Percentiles rank a stretch among this genome's conserved stretches.
phyloP scores from a whole-genome alignment of 2,888 invertebrate genomes.

The Amphipoea lucens region DNA sequence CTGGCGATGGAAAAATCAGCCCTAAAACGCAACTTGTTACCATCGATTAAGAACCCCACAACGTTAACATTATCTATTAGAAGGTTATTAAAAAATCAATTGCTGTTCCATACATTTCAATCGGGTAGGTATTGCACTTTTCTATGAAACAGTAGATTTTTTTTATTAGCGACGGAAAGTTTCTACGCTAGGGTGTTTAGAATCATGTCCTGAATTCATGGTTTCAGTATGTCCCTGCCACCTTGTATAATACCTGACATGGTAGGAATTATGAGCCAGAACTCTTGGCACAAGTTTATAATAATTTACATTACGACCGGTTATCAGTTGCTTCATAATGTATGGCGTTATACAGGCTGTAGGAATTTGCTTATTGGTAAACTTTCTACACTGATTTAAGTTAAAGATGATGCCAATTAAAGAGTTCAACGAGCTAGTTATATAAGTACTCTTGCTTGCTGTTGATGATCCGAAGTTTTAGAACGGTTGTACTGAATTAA shows the following conservation, averaged over 20 bases:
- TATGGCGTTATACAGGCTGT: slow-evolving; percentile 36
- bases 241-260: background rate
- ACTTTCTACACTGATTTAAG: background rate
- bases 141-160: background rate
- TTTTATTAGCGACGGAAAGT: background rate
- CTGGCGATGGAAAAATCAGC: too few relatives aligned
- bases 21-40: too few relatives aligned
- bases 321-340: slow-evolving; percentile 33
- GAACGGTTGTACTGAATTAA: background rate
- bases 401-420: background rate
- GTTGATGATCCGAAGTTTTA: background rate
- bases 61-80: too few relatives aligned
- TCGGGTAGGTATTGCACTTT: background rate
- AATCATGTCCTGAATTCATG: background rate
- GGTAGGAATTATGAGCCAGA: background rate
- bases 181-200: background rate
- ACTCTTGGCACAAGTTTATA: slow-evolving; percentile 22
- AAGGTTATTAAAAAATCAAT: background rate
- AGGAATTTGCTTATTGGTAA: background rate
- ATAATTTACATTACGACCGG: slow-evolving; percentile 24
- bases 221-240: background rate
- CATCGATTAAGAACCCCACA: too few relatives aligned
- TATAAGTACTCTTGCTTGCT: background rate
- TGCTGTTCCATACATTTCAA: background rate
- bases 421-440: background rate